Percentiles rank a stretch among this genome's conserved stretches.
phyloP scores from a whole-genome alignment of 2,113 vertebrate genomes.

The Arothron firmamentum region DNA sequence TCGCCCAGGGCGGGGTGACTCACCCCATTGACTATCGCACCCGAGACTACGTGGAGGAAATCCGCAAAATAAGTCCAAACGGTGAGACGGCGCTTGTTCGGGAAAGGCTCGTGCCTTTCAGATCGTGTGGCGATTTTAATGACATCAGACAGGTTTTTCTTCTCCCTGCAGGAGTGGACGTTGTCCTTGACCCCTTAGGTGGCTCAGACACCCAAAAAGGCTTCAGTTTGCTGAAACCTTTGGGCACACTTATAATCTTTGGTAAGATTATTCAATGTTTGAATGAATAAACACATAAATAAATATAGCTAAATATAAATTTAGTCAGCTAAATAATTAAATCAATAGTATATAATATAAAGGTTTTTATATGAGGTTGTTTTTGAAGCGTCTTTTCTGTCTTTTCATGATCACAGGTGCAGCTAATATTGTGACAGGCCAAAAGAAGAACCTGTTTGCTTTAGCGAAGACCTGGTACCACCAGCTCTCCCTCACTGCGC shows the following conservation, averaged over 20 bases:
- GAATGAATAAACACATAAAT: neutral
- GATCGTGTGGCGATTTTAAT: neutral
- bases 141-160: neutral
- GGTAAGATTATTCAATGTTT: slow-evolving; percentile 70
- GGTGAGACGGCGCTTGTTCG: slow-evolving; percentile 63
- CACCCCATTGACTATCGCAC: slow-evolving; percentile 92
- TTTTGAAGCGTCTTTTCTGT: neutral
- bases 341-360: neutral
- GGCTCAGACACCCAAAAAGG: slow-evolving; percentile 86
- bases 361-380: neutral
- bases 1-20: slow-evolving; percentile 83
- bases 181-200: slow-evolving; percentile 88
- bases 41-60: slow-evolving; percentile 84
- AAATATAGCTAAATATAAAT: neutral
- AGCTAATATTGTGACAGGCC: slow-evolving; percentile 83
- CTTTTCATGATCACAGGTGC: slow-evolving; percentile 67
- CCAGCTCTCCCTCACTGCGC: slow-evolving; percentile 83
- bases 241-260: slow-evolving; percentile 84
- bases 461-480: slow-evolving; percentile 91
- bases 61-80: slow-evolving; percentile 89
- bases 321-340: neutral
- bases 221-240: slow-evolving; percentile 83
- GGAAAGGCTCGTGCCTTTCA: neutral
- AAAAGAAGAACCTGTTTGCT: slow-evolving; percentile 85
- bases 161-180: slow-evolving; percentile 80